phyloP scores from a whole-genome alignment of 2,888 invertebrate species.

The Leptopilina drosophilae region DNA sequence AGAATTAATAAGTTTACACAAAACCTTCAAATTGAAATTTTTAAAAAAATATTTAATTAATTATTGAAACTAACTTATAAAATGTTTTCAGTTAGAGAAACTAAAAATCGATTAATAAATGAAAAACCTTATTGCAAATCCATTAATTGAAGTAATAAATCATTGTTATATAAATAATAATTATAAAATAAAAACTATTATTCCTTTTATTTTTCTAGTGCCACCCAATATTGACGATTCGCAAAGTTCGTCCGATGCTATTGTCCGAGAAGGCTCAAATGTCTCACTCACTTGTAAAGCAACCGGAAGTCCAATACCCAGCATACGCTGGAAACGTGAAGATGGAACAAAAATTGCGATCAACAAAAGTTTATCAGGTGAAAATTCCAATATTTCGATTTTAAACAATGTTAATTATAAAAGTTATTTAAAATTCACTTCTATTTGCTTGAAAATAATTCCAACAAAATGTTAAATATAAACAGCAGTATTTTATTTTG shows the following conservation, averaged over 20 bases:
- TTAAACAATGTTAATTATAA: neutral
- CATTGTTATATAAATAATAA: neutral
- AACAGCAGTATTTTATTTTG: too few relatives aligned
- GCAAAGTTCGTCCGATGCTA: constrained; percentile 93
- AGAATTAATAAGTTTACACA: too few relatives aligned
- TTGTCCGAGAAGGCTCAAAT: constrained; percentile 93
- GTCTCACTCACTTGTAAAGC: constrained; percentile 93
- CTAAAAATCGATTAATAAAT: too few relatives aligned
- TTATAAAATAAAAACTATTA: neutral
- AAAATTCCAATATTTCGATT: neutral
- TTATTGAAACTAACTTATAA: too few relatives aligned
- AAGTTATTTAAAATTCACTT: too few relatives aligned
- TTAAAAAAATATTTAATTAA: too few relatives aligned
- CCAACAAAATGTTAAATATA: neutral
- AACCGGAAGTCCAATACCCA: constrained; percentile 92
- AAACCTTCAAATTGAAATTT: too few relatives aligned
- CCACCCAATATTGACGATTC: constrained; percentile 95
- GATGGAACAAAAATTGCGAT: constrained; percentile 92
- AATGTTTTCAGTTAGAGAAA: too few relatives aligned
- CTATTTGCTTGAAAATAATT: too few relatives aligned
- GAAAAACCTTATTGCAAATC: too few relatives aligned
- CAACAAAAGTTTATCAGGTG: constrained; percentile 89
- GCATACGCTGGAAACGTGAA: constrained; percentile 94
- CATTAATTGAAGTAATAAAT: too few relatives aligned
- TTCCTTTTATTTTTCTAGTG: constrained; percentile 80